Conservation (phyloP, 2,797 vertebrate genomes). For the Eremophila alpestris region DNA sequence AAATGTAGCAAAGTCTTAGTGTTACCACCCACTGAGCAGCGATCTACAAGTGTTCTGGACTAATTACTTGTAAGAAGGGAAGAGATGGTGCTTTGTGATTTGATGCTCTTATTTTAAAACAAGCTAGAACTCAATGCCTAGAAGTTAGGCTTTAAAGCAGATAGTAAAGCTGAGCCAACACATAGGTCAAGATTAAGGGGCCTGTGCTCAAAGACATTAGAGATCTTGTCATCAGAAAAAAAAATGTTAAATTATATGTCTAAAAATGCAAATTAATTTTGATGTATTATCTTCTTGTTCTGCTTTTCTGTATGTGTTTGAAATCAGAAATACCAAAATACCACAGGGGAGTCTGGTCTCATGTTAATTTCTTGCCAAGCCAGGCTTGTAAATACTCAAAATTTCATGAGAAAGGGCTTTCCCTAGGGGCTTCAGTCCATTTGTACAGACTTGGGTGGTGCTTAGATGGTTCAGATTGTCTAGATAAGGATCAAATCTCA, state of each 20-base stretch:
- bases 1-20: neutral
- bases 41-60: neutral
- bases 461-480: constrained; percentile 27
- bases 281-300: neutral
- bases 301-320: neutral
- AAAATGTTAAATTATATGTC: neutral
- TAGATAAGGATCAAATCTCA: constrained; percentile 45
- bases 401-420: constrained; percentile 57
- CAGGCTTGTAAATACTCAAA: constrained; percentile 15
- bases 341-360: constrained; percentile 41
- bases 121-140: neutral
- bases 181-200: neutral
- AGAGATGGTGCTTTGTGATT: neutral
- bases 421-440: constrained; percentile 29
- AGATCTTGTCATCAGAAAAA: neutral
- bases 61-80: neutral
- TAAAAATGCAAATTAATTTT: constrained; percentile 1
- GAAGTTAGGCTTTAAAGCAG: neutral
- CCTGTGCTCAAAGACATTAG: neutral
- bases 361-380: constrained; percentile 52
- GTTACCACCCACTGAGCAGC: neutral
- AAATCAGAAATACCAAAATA: constrained; percentile 46
- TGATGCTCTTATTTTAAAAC: neutral
- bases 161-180: neutral
- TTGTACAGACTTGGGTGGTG: constrained; percentile 32